Evolutionary conservation across 1,140 invertebrate genomes (phyloP), one percentile per base, ranked within the genome.

Genomic region (Caenorhabditis briggsae): DNA sequence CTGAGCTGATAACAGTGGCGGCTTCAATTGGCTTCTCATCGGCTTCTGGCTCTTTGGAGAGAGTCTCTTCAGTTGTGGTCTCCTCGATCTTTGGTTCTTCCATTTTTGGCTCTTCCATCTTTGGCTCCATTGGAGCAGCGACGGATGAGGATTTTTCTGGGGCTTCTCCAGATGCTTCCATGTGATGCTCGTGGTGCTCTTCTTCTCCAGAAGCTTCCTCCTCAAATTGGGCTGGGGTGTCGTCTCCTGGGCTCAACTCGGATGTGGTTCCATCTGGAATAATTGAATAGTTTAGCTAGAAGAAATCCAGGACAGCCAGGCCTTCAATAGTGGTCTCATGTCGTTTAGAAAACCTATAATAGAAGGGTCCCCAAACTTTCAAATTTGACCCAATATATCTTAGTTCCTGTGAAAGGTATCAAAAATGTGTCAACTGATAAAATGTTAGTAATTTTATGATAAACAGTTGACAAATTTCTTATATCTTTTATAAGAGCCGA

Each of bases 21-120:
- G 70, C 70, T 53, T 78, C 70, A 23, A 78, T 78, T 78, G 70
- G 70, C 70, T 78, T 48, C 70, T 78, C 70, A 5, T 78, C 70
- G 16, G 23, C 70, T 78, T 78, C 70, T 78, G 70, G 70, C n/a
- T 78, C 46, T 11, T 78, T 48, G 3, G 70, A 78, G 3, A 78
- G 43, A 6, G 70, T 78, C n/a, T 50, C 70, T 50, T 78, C 70
- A 23, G 70, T 33, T 33, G 33, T 78, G n/a, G 70, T 50, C n/a
- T 78, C 70, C 23, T 48, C 70, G 20, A 78, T 78, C 70, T 78
- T 50, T 78, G 70, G 70, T 46, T 50, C 70, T 12, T 78, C 64
- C 8, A 41, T 16, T 16, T 53, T 53, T 53, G 50, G 50, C 50
- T 53, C 50, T 53, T 53, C 50, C 11, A 53, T 53, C 50, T 53